Base-by-base conservation (phyloP, 2,888 invertebrate species). In the Himalopsyche kuldschensis region DNA sequence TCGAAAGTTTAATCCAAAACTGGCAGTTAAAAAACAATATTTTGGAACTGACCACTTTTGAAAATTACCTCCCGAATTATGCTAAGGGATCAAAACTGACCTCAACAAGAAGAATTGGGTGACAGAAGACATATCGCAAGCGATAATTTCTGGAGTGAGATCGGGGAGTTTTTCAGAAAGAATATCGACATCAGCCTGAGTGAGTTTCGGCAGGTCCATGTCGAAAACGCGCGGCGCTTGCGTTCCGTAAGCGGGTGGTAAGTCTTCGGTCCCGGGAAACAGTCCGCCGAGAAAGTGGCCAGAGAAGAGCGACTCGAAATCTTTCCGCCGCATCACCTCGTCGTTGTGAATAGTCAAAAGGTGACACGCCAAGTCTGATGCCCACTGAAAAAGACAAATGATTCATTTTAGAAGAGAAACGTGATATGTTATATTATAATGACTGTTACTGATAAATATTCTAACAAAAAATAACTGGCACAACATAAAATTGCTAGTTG, bases 201-300 rank as follows among this genome's bases (percentile, higher is more conserved):
- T 91, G 82, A 96, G 92, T 88, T 94, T 93, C 24, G 96, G 96
- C 85, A 96, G 89, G 69, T 92, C 91, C 24, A 93, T 92, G 89
- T 97, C 97, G 88, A 97, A 97, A n/a, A 93, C 90, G 0, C 94
- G 91, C 0, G 97, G 96, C 83, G 95, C 93, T 88, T 95, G 94
- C 4, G 96, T 96, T 79, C 97, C 97, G 89, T 96, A 98, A 0
- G 94, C 92, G 3, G 96, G 95, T 1, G 97, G 96, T 85, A 95
- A 90, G 88, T 98, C 98, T 80, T 95, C 95, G 92, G 99, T 94
- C 0, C 98, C 98, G 0, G 97, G 96, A 90, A 99, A 99, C 69
- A 99, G 90, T 15, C 94, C 93, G 86, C 94, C 94, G 6, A 99
- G 91, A 88, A 97, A 96, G 88, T 96, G 99, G 0, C 96, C 96